Percentiles rank a stretch among this genome's conserved stretches.
phyloP scores from a whole-genome alignment of 2,113 vertebrate genomes.

The Dasypus novemcinctus region DNA sequence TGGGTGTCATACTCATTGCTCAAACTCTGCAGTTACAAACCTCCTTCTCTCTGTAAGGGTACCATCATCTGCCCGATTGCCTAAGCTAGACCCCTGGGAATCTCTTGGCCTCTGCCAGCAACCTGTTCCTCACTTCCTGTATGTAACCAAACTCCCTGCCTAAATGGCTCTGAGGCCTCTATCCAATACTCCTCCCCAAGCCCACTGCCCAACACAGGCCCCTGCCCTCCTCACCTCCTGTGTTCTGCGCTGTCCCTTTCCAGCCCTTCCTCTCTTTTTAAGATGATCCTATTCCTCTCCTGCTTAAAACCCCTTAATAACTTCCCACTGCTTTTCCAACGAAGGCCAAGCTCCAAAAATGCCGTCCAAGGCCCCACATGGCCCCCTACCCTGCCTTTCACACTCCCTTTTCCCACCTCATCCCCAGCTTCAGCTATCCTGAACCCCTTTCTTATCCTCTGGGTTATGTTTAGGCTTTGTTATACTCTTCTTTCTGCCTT shows the following conservation, averaged over 20 bases:
- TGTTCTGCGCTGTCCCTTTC: not conserved
- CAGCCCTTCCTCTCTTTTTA: not conserved
- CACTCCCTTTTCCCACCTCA: not conserved
- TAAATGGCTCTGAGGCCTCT: not conserved
- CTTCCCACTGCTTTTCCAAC: not conserved
- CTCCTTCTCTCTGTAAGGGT: not conserved
- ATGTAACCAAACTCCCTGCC: not conserved
- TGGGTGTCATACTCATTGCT: not conserved
- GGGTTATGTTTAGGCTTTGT: not conserved
- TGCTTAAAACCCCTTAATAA: not conserved
- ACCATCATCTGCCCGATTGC: not conserved
- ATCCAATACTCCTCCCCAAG: not conserved
- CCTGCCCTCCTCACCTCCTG: fast-evolving
- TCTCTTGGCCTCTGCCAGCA: not conserved
- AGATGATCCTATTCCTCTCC: not conserved
- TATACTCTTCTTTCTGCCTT: not conserved
- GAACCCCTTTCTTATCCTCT: not conserved
- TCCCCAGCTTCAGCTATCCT: not conserved
- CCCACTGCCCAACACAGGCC: not conserved
- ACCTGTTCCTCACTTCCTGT: fast-evolving
- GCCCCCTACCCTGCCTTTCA: not conserved
- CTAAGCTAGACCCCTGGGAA: not conserved
- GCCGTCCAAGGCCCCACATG: not conserved
- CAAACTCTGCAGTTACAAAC: not conserved
- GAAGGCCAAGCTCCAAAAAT: not conserved